phyloP scores from a whole-genome alignment of 2,113 vertebrate genomes.

The Phaethornis superciliosus region DNA sequence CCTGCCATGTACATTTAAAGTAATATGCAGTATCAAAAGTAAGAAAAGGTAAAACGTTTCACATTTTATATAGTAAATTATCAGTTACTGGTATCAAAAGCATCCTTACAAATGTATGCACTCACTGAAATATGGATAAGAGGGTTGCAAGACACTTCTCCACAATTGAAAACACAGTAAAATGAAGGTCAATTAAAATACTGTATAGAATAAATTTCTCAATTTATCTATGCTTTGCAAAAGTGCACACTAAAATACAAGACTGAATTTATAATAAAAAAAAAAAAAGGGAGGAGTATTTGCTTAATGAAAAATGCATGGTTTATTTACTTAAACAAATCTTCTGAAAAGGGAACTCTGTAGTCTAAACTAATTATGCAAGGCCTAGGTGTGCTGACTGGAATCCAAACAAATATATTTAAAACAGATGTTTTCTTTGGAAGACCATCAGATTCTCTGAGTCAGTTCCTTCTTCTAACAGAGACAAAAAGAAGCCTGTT shows the following conservation, averaged over 20 bases:
- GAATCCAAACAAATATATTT: constrained; percentile 78
- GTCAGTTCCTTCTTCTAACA: constrained; percentile 62
- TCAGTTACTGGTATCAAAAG: background rate
- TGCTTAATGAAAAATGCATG: constrained; percentile 73
- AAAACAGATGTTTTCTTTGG: constrained; percentile 79
- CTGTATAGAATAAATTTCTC: background rate
- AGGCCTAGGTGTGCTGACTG: constrained; percentile 59
- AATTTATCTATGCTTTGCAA: constrained; percentile 19
- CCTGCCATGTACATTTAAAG: background rate
- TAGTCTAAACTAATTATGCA: constrained; percentile 76
- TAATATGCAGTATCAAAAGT: background rate
- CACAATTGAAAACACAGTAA: background rate
- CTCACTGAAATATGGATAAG: background rate
- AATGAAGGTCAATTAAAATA: background rate
- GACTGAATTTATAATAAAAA: background rate
- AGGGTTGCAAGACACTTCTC: background rate
- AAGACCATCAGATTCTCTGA: constrained; percentile 55
- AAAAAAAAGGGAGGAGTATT: background rate
- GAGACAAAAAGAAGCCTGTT: constrained; percentile 46
- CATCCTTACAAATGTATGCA: background rate
- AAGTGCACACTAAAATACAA: constrained; percentile 32
- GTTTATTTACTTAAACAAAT: constrained; percentile 71
- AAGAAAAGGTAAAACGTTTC: background rate
- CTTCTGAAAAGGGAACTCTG: constrained; percentile 75
- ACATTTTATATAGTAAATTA: background rate